phyloP scores from a whole-genome alignment of 1,140 invertebrate species.

The Heliothis virescens region DNA sequence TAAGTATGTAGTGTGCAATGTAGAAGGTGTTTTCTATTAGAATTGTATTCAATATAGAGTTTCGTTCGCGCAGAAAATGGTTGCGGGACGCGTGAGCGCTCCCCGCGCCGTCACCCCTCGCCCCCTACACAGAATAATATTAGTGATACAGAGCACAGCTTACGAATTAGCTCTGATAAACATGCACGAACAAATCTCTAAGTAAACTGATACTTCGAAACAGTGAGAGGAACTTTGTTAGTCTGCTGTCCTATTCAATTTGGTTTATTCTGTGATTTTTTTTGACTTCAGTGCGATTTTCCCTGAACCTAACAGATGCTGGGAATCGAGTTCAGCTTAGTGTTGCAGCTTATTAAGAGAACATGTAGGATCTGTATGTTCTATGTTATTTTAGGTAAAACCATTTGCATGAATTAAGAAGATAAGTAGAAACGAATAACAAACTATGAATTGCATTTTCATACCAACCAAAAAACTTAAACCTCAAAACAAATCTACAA shows the following conservation, averaged over 20 bases:
- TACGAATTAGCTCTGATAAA: conserved; percentile 36
- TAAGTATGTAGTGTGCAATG: conserved; percentile 53
- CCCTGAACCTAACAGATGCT: too few relatives aligned
- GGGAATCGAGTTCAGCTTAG: too few relatives aligned
- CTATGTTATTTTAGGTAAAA: too few relatives aligned
- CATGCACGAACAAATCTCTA: conserved; percentile 15
- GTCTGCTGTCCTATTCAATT: too few relatives aligned
- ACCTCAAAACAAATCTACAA: conserved; percentile 21
- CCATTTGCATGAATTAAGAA: too few relatives aligned
- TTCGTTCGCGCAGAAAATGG: conserved; percentile 80
- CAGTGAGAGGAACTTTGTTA: background rate
- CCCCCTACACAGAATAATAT: conserved; percentile 44
- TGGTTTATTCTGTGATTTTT: background rate
- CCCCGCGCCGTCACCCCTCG: conserved; percentile 42
- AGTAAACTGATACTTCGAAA: background rate
- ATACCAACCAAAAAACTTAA: background rate
- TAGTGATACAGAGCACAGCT: conserved; percentile 16
- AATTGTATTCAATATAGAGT: conserved; percentile 80
- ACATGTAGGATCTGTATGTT: too few relatives aligned
- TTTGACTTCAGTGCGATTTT: background rate
- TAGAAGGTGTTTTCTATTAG: conserved; percentile 71
- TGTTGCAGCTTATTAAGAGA: too few relatives aligned
- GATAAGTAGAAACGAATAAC: too few relatives aligned
- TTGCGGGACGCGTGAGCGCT: conserved; percentile 65
- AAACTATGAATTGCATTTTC: background rate